phyloP scores from a whole-genome alignment of 2,888 invertebrate genomes.

The Argyra leucocephala region DNA sequence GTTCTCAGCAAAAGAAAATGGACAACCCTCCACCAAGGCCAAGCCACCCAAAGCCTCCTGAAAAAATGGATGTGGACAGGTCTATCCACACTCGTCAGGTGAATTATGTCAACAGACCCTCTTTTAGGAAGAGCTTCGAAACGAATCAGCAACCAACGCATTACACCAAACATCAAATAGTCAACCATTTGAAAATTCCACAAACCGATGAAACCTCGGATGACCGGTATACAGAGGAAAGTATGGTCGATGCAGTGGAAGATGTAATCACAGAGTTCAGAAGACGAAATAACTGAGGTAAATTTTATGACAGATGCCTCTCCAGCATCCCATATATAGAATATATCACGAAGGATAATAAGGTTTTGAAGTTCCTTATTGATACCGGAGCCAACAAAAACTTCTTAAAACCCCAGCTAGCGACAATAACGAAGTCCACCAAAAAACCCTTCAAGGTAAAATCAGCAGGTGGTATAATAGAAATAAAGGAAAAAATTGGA shows the following conservation, averaged over 20 bases:
- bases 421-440: background rate
- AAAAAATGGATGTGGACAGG: no score
- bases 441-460: slow-evolving; percentile 4
- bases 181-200: background rate
- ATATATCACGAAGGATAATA: background rate
- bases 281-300: background rate
- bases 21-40: slow-evolving; percentile 3
- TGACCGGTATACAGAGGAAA: no score
- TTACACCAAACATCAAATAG: background rate
- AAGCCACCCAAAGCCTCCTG: no score
- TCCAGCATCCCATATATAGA: no score
- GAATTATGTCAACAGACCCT: background rate
- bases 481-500: slow-evolving; percentile 12
- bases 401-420: slow-evolving; percentile 1
- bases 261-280: background rate
- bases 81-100: no score
- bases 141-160: background rate
- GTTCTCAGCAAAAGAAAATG: slow-evolving; percentile 7
- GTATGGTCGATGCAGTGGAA: background rate
- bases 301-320: slow-evolving; percentile 14
- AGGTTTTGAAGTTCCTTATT: background rate
- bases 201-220: slow-evolving; percentile 3
- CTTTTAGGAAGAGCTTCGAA: no score
- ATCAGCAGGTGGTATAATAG: slow-evolving; percentile 11
- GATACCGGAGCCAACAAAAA: no score